Evolutionary conservation across 35 echinoderm and acorn worm species (phyloP), one percentile per base, ranked within the genome.

Genomic region (Ptychodera flava): DNA sequence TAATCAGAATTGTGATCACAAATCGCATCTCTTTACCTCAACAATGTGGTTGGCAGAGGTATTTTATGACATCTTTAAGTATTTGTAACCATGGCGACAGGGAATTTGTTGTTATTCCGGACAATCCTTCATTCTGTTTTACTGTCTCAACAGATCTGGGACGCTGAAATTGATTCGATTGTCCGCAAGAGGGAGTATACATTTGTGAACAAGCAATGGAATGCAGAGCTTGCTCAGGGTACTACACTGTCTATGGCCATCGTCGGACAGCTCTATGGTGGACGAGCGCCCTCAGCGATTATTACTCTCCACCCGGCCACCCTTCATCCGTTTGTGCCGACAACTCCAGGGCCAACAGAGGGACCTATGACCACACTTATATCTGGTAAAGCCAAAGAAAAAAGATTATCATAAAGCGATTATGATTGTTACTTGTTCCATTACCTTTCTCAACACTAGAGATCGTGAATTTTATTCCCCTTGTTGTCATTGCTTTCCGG

Each of bases 181-280:
- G 30, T 77, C 33, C 75, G 84, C 10, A 76, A 88, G 80, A n/a
- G n/a, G n/a, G 53, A 78, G 31, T 92, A 92, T 31, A 31, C 76
- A 0, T 86, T 92, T 35, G 76, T 33, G 15, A 92, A 92, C 36
- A 77, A 88, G 78, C 31, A 88, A 36, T 92, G 86, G 81, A 92
- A 92, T 36, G 80, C 80, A 0, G 83, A 80, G 2, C 91, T 92
- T 15, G 36, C 77, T 34, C 1, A 16, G 31, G 86, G 86, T 16
- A 83, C 16, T 10, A 81, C 32, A 28, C 38, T 78, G 81, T 0
- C 76, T 15, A 16, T 76, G 15, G 80, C 82, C 53, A 85, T 90
- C 52, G 78, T 90, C n/a, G 89, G 37, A 36, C 28, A 84, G 35
- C 16, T 78, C 31, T 28, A 32, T 0, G 78, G 31, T 33, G 12